These are phyloP conservation scores for Aphis gossypii DNA, from an alignment of 1,140 invertebrate genomes.

Conservation along the genomic window DNA sequence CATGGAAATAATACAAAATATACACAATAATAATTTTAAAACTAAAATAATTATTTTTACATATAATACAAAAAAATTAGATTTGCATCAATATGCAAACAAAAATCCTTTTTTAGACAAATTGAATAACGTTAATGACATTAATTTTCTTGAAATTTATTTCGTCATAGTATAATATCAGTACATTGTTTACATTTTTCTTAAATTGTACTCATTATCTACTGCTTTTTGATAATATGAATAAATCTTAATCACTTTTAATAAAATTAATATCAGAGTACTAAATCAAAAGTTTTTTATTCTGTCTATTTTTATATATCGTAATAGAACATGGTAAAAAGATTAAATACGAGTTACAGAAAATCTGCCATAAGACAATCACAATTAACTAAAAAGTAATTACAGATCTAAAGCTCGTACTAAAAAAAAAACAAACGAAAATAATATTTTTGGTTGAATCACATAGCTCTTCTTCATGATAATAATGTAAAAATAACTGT, in stretches of 20 bases:
- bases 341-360: not conserved
- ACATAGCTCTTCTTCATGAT: not conserved
- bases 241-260: not conserved
- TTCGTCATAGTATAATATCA: not conserved
- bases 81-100: not conserved
- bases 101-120: not conserved
- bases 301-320: not conserved
- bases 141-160: not conserved
- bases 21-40: not conserved
- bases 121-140: not conserved
- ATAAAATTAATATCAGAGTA: not conserved
- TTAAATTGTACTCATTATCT: not conserved
- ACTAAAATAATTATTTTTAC: not conserved
- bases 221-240: not conserved
- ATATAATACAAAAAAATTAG: not conserved
- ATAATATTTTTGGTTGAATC: not conserved
- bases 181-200: not conserved
- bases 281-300: not conserved
- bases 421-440: not conserved
- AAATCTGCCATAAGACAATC: too few relatives aligned
- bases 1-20: not conserved
- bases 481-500: not conserved
- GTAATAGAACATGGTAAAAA: not conserved
- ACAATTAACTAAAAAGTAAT: not conserved
- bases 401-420: not conserved